Base-by-base conservation (phyloP, 2,888 invertebrate species). In the Sisyra nigra region DNA sequence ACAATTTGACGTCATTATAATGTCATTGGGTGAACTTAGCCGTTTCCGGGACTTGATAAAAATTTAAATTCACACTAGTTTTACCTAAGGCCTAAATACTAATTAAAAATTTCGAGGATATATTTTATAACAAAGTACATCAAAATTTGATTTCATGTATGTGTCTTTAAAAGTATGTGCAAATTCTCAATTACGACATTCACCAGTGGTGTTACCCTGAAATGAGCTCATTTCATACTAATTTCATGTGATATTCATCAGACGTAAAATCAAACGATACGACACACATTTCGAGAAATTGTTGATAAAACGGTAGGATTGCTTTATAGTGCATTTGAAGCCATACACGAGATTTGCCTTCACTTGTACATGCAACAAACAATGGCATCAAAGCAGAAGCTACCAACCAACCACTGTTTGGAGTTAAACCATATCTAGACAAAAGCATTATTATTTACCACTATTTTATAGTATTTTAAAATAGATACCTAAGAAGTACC, bases 241-340 rank as follows among this genome's bases (percentile, higher is more conserved):
- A 47, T 38, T 48, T 51, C 35, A 51, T 45, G 49, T 51, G 42
- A 38, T 49, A 40, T 30, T 40, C 40, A 10, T 40, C 40, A 15
- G 15, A 17, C n/a, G 31, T 31, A 15, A 30, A 40, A 40, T 31
- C 31, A 15, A 15, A 40, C 13, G 40, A 45, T 19, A 45, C 40
- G n/a, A 46, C 39, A 29, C 45, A 48, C n/a, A 52, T 50, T 10
- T 45, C 42, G 10, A 50, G 44, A 36, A 50, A 48, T 36, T 46
- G 45, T 38, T 50, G 46, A 46, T 54, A 54, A 24, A 47, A 52
- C 17, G 50, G 49, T 30, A 49, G 47, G 11, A 58, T 44, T 17
- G 50, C 45, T 13, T 50, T 46, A 38, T 50, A 53, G 46, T 57
- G 52, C 15, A 51, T 52, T 41, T 54, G 51, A 29, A 59, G 46